These are phyloP conservation scores for Eidolon helvum DNA, from an alignment of 2,113 vertebrate species.

Conservation along the genomic window DNA sequence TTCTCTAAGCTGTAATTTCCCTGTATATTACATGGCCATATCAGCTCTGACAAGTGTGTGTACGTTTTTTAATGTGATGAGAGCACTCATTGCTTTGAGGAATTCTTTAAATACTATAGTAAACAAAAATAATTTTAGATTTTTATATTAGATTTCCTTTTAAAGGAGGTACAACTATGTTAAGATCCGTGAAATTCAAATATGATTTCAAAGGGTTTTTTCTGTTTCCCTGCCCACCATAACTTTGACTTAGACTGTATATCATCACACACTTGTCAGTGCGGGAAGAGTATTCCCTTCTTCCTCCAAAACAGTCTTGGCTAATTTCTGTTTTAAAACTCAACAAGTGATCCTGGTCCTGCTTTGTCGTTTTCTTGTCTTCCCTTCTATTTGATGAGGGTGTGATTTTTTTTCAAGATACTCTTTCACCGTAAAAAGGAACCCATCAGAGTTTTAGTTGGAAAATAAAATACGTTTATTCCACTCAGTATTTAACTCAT, in stretches of 20 bases:
- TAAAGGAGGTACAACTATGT: not conserved
- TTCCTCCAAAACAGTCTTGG: not conserved
- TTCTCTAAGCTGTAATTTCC: not conserved
- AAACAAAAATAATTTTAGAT: not conserved
- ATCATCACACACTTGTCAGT: not conserved
- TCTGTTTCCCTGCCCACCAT: not conserved
- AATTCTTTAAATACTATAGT: not conserved
- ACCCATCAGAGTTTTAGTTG: not conserved
- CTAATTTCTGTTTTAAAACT: slow-evolving; percentile 14
- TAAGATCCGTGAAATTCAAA: not conserved
- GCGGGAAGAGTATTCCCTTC: not conserved
- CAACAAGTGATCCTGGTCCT: not conserved
- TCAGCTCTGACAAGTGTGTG: not conserved
- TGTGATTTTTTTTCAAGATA: slow-evolving; percentile 20
- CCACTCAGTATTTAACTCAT: not conserved
- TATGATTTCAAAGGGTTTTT: not conserved
- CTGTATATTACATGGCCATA: not conserved
- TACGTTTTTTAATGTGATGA: not conserved
- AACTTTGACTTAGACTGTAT: not conserved
- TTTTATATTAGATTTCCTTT: slow-evolving; percentile 13
- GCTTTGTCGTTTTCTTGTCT: not conserved
- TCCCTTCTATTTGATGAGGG: not conserved
- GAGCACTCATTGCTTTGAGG: not conserved
- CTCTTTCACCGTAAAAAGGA: not conserved
- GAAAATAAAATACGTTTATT: slow-evolving; percentile 12